Evolutionary conservation across 1,140 invertebrate genomes (phyloP), one percentile per base, ranked within the genome.

Genomic region (Cydia splendana): DNA sequence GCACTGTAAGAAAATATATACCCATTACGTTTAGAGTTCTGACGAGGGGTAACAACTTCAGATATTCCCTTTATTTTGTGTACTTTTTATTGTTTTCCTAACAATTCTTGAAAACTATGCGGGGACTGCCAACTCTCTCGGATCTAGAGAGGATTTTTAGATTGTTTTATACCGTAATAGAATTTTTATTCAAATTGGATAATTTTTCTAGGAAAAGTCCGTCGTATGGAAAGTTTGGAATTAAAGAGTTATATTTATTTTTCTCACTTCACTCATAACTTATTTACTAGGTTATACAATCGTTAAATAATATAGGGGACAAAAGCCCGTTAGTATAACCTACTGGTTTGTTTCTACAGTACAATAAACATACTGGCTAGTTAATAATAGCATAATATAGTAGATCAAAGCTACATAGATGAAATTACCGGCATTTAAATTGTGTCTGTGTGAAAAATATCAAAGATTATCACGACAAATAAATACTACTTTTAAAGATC

Each of bases 41-140:
- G 20, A 12, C 57, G 65, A 71, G 34, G 34, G 67, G 65, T n/a
- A 53, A 62, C 1, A 71, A 42, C 34, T 71, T 20, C 2, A 38
- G 34, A 71, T 13, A 71, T 71, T 42, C 67, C 2, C 30, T 38
- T 42, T 69, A 69, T 38, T 38, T 24, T 71, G 34, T 71, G 38
- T 42, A 71, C 9, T 71, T 71, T 71, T 71, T 71, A 42, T 45
- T 45, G 67, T 71, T 71, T 30, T 34, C 67, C 45, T 71, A 71
- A 71, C 34, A 34, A 38, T 20, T 71, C 67, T 71, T 71, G 67
- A 34, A n/a, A 71, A 71, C 67, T 45, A 71, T 71, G 67, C 67
- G 67, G 67, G 12, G 38, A 71, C 38, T 42, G 67, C 30, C 30
- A 42, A 71, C 67, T 71, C 67, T 34, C 34, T 42, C 57, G 57